Conservation (phyloP, 2,113 vertebrate genomes). For the Cranoglanis bouderius region DNA sequence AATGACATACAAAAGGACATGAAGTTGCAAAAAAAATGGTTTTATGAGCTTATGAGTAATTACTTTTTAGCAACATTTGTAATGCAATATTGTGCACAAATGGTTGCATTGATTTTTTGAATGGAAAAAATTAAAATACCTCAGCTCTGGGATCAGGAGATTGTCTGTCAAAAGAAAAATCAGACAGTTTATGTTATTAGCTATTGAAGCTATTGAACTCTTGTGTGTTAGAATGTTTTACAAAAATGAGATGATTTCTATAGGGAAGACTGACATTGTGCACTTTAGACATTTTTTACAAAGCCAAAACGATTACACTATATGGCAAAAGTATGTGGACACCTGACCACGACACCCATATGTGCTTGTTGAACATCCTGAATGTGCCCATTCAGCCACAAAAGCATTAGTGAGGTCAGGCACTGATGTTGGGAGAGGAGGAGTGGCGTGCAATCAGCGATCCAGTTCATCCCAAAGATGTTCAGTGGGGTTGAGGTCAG, state of each 20-base stretch:
- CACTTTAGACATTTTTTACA: neutral
- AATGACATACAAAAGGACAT: neutral
- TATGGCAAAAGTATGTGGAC: neutral
- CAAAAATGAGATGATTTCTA: neutral
- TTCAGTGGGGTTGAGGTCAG: neutral
- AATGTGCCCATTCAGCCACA: neutral
- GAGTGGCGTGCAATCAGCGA: neutral
- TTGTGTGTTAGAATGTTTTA: neutral
- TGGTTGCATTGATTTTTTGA: neutral
- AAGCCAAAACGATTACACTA: neutral
- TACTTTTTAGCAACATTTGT: neutral
- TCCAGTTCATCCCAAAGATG: neutral
- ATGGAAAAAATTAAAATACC: slow-evolving; percentile 44
- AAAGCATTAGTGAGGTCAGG: neutral
- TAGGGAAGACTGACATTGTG: neutral
- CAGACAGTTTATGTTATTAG: neutral
- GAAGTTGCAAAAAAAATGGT: neutral
- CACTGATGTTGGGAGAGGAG: neutral
- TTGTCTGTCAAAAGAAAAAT: slow-evolving; percentile 55
- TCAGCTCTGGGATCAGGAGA: slow-evolving; percentile 52
- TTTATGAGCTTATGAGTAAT: neutral
- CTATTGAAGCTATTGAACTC: neutral
- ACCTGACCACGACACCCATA: neutral
- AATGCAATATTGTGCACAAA: neutral
- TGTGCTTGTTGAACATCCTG: neutral